phyloP scores from a whole-genome alignment of 2,113 vertebrate species.

The Tupaia tana region DNA sequence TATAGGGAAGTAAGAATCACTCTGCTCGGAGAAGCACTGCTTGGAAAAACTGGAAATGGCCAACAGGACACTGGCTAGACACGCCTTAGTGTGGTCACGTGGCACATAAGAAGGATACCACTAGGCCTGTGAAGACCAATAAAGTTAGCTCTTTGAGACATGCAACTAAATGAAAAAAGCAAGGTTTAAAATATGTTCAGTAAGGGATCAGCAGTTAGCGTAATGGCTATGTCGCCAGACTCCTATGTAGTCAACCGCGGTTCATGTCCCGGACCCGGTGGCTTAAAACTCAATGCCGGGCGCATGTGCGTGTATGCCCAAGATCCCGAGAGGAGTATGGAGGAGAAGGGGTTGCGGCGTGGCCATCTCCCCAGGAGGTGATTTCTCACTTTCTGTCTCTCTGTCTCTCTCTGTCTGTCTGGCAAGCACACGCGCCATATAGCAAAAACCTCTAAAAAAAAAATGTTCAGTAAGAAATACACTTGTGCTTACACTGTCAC shows the following conservation, averaged over 20 bases:
- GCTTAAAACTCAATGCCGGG: too few relatives aligned
- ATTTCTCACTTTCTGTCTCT: too few relatives aligned
- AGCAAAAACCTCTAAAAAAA: too few relatives aligned
- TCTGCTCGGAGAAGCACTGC: neutral
- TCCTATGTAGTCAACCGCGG: too few relatives aligned
- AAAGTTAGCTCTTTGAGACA: neutral
- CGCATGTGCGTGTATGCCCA: too few relatives aligned
- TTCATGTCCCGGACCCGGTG: too few relatives aligned
- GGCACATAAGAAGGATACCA: neutral
- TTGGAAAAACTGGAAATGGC: neutral
- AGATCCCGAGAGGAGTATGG: too few relatives aligned
- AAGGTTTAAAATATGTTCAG: neutral
- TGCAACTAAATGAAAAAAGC: neutral
- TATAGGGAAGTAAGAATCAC: neutral
- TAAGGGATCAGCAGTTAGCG: neutral
- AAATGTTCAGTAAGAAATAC: neutral
- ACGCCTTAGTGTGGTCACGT: neutral
- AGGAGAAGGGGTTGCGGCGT: too few relatives aligned
- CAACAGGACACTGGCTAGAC: neutral
- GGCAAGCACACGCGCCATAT: too few relatives aligned
- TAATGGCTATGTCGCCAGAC: too few relatives aligned
- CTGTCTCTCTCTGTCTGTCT: too few relatives aligned
- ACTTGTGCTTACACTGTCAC: neutral
- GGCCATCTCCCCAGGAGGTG: too few relatives aligned
- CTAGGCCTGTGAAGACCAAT: neutral